These are phyloP conservation scores for Drosophila melanogaster DNA, from an alignment of 1,140 invertebrate species.

Conservation along the genomic window Release_6_plus_ISO1_MT NT_033779.5:11364501-11365000, in stretches of 20 bases:
- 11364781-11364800: slow-evolving; percentile 4
- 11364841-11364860: slow-evolving; percentile 79
- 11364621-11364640: slow-evolving; percentile 41
- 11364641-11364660: slow-evolving; percentile 5
- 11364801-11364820: background rate
- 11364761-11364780: slow-evolving; percentile 53
- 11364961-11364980: slow-evolving; percentile 12
- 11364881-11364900: slow-evolving; percentile 54
- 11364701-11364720: slow-evolving; percentile 79
- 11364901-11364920: slow-evolving; percentile 52
- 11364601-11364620: slow-evolving; percentile 25
- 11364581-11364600: slow-evolving; percentile 38
- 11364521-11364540: slow-evolving; percentile 48
- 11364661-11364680: slow-evolving; percentile 77
- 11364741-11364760: slow-evolving; percentile 62
- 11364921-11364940: slow-evolving; percentile 66
- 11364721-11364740: slow-evolving; percentile 80
- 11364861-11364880: slow-evolving; percentile 64
- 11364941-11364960: background rate
- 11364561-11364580: slow-evolving; percentile 61
- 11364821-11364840: slow-evolving; percentile 42
- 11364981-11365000: slow-evolving; percentile 14
- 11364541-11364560: slow-evolving; percentile 10
- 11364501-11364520: slow-evolving; percentile 76
- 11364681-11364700: slow-evolving; percentile 80